Evolutionary conservation across 2,888 invertebrate genomes (phyloP).

Genomic region (Flexamia atlantica): DNA sequence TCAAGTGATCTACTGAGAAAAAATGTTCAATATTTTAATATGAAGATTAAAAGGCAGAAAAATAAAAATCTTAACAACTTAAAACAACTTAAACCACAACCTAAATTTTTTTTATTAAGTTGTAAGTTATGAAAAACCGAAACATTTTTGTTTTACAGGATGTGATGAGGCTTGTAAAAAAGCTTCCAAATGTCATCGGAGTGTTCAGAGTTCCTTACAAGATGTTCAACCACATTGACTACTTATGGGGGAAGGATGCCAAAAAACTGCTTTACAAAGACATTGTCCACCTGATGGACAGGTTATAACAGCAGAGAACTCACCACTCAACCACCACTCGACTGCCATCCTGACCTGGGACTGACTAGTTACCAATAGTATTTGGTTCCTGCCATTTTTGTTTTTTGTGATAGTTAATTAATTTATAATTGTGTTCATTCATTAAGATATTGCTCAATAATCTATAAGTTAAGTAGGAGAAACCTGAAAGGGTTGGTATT

Average conservation of each 20-base stretch:
- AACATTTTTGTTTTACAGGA: conserved; percentile 74
- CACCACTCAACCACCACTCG: neutral
- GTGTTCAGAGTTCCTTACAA: conserved; percentile 68
- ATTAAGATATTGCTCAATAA: neutral
- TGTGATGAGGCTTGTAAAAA: conserved; percentile 77
- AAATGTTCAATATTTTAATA: too few relatives aligned
- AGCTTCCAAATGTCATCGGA: conserved; percentile 78
- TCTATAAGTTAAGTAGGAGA: too few relatives aligned
- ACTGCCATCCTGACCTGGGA: too few relatives aligned
- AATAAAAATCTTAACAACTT: too few relatives aligned
- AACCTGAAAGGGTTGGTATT: too few relatives aligned
- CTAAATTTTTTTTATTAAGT: too few relatives aligned
- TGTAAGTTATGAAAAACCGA: too few relatives aligned
- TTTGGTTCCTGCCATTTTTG: neutral
- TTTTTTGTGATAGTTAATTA: conserved; percentile 21
- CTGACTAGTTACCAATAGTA: neutral
- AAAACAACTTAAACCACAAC: too few relatives aligned
- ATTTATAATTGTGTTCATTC: neutral
- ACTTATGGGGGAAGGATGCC: conserved; percentile 68
- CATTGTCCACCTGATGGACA: conserved; percentile 66
- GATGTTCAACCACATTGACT: conserved; percentile 71
- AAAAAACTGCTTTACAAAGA: conserved; percentile 68
- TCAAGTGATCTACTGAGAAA: too few relatives aligned
- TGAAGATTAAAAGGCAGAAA: too few relatives aligned
- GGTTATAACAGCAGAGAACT: conserved; percentile 8